Conservation (phyloP, 2,113 vertebrate genomes). For the Oryzias celebensis region DNA sequence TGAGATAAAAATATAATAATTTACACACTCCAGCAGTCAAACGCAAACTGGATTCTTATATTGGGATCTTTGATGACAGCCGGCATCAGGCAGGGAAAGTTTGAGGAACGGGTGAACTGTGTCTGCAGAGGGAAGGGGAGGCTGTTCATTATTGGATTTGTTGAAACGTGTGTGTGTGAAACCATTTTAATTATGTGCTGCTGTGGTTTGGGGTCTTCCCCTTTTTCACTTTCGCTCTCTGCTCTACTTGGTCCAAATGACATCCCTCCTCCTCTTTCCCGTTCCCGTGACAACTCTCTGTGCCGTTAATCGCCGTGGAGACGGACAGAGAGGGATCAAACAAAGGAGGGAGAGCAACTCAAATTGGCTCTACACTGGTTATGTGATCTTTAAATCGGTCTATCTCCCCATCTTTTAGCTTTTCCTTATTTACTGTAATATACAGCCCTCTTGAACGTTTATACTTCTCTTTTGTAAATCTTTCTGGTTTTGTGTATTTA, state of each 20-base stretch:
- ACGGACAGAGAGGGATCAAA: conserved; percentile 67
- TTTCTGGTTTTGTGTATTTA: conserved; percentile 6
- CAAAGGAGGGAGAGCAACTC: conserved; percentile 44
- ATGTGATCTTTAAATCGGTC: conserved; percentile 42
- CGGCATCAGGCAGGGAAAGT: conserved; percentile 39
- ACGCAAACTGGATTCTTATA: conserved; percentile 23
- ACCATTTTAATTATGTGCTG: conserved; percentile 72
- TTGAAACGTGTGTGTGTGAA: conserved; percentile 62
- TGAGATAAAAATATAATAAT: conserved; percentile 5
- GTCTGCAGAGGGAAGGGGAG: conserved; percentile 46
- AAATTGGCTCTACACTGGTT: conserved; percentile 60
- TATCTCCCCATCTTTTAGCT: conserved; percentile 6
- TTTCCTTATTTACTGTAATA: neutral
- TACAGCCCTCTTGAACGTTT: neutral
- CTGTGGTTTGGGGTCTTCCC: conserved; percentile 65
- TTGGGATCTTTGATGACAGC: conserved; percentile 38
- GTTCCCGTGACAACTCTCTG: conserved; percentile 68
- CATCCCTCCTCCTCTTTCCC: conserved; percentile 46
- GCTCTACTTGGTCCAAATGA: conserved; percentile 49
- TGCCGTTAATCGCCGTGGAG: conserved; percentile 70
- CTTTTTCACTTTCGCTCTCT: conserved; percentile 13
- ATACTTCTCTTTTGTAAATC: neutral
- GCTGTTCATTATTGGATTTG: conserved; percentile 68
- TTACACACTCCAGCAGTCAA: conserved; percentile 7
- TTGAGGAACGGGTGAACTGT: conserved; percentile 51